Percentiles rank a stretch among this genome's conserved stretches.
Evolutionary conservation across 2,797 vertebrate genomes (phyloP).

Genomic region (Xiphophorus birchmanni): DNA sequence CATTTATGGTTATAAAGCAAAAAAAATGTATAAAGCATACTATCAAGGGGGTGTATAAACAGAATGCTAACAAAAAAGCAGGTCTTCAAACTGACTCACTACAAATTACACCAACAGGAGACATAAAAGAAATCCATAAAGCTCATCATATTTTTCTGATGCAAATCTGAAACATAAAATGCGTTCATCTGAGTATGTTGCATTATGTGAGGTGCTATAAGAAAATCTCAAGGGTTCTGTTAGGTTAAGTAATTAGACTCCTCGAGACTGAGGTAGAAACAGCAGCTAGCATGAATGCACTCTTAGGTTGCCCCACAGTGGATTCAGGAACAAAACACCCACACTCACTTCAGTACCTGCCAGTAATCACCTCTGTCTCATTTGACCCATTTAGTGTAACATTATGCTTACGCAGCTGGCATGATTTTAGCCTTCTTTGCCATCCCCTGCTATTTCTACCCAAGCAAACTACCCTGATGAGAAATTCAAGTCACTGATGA

Average conservation of each 20-base stretch:
- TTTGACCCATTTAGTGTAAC: constrained; percentile 75
- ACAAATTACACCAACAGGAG: constrained; percentile 39
- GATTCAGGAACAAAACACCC: constrained; percentile 61
- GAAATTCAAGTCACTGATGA: constrained; percentile 66
- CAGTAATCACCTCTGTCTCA: constrained; percentile 71
- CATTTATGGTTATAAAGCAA: neutral
- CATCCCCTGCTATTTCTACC: constrained; percentile 56
- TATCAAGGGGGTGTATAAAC: neutral
- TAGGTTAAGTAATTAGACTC: constrained; percentile 62
- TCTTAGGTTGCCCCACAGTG: constrained; percentile 58
- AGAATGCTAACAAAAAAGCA: neutral
- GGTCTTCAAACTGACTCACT: constrained; percentile 35
- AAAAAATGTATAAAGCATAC: neutral
- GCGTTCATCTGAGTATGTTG: constrained; percentile 18
- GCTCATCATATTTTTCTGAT: constrained; percentile 10
- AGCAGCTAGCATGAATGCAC: constrained; percentile 55
- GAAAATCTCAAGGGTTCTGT: constrained; percentile 50
- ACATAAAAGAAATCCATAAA: constrained; percentile 38
- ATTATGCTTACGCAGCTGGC: constrained; percentile 74
- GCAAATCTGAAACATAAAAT: constrained; percentile 47
- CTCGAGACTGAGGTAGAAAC: constrained; percentile 41
- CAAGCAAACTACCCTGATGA: constrained; percentile 66
- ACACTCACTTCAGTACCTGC: constrained; percentile 59
- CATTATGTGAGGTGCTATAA: constrained; percentile 17
- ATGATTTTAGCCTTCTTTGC: constrained; percentile 55